Evolutionary conservation across 2,888 invertebrate species (phyloP), one percentile per base, ranked within the genome.

Genomic region (Volucella inanis): DNA sequence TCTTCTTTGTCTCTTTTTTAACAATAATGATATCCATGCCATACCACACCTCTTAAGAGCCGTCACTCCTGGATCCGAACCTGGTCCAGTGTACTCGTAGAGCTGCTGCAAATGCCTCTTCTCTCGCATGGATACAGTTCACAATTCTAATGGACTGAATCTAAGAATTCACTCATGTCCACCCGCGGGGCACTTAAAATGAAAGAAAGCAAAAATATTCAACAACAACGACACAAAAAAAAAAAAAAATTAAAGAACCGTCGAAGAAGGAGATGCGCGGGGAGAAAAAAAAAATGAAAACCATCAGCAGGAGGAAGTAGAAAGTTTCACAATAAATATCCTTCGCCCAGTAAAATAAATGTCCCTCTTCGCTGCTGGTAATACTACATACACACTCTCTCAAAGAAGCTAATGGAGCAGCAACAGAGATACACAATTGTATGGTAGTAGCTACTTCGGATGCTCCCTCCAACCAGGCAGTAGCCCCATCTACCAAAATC

Each of bases 301-400:
- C 54, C 43, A 61, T 72, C 57, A 59, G 62, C 14, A 76, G 67
- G 62, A 65, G 81, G 64, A 81, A 68, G 81, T 68, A 81, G 71
- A 85, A 85, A 85, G 85, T 85, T 85, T 85, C 77, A 85, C 85
- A 85, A 85, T 85, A 85, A 85, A 85, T 85, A 81, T 85, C 81
- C 85, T 85, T 85, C 72, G 14, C 75, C 62, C 67, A 57, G 80
- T 59, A 68, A 81, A 77, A 77, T 72, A 83, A 83, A 85, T 85
- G 81, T 85, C 85, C 81, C 81, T 67, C 54, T 76, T 57, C 47
- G 45, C 57, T 52, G 64, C 61, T 45, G 38, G 54, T 18, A 31
- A 12, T 39, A 57, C 41, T 15, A 50, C 11, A 71, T 65, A 74
- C 64, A 78, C 55, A 75, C 67, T 80, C 55, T 78, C 67, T 80